These are phyloP conservation scores for Clostera curtula DNA, from an alignment of 2,888 invertebrate genomes.

Conservation along the genomic window DNA sequence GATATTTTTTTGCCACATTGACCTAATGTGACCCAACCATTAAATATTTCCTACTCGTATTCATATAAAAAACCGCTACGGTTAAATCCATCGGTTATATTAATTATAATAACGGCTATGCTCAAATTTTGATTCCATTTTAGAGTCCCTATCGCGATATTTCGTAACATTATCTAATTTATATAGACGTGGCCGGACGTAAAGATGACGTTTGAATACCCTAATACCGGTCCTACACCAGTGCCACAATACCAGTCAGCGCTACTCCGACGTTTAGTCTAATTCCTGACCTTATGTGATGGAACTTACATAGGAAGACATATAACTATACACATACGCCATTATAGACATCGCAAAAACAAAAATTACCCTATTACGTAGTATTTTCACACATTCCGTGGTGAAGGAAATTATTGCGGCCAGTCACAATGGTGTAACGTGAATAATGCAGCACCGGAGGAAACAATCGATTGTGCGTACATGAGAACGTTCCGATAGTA, in stretches of 20 bases:
- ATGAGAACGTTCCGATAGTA: too few species aligned
- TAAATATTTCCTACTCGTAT: conserved; percentile 48
- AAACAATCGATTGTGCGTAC: too few species aligned
- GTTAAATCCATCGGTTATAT: conserved; percentile 41
- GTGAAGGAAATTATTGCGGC: conserved; percentile 16
- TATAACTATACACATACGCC: conserved; percentile 59
- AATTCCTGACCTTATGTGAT: conserved; percentile 45
- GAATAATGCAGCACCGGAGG: conserved; percentile 16
- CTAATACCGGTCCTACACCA: conserved; percentile 47
- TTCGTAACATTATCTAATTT: conserved; percentile 46
- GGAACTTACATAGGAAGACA: conserved; percentile 71
- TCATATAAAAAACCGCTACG: conserved; percentile 55
- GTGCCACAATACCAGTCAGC: conserved; percentile 28
- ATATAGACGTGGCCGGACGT: conserved; percentile 57
- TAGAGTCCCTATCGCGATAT: conserved; percentile 49
- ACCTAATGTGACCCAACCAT: too few species aligned
- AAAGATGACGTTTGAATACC: conserved; percentile 49
- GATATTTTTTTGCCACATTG: too few species aligned
- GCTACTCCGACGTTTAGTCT: conserved; percentile 39
- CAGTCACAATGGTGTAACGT: conserved; percentile 8
- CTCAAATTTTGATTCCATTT: conserved; percentile 41
- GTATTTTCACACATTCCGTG: conserved; percentile 20
- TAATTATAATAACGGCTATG: conserved; percentile 38
- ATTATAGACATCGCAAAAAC: conserved; percentile 40
- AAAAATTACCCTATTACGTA: conserved; percentile 27